Evolutionary conservation across 2,113 vertebrate genomes (phyloP).

Genomic region (Lophius piscatorius): DNA sequence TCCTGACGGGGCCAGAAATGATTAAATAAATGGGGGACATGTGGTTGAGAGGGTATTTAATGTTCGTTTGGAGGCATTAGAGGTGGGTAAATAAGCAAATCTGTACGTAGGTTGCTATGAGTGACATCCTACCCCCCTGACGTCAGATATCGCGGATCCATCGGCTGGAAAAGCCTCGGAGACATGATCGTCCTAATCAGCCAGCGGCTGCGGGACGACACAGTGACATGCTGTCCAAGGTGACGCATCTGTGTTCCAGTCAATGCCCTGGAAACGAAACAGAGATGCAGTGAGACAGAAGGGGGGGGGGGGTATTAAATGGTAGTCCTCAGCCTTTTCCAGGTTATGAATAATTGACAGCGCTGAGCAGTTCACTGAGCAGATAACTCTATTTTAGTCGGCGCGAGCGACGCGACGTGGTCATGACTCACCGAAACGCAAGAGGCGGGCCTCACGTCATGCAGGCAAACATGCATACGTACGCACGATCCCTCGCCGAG

Average conservation of each 20-base stretch:
- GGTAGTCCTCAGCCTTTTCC: conserved; percentile 63
- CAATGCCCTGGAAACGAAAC: conserved; percentile 53
- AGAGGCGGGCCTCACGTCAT: conserved; percentile 7
- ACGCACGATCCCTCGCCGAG: conserved; percentile 2
- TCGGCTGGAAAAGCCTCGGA: conserved; percentile 47
- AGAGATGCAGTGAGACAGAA: not conserved
- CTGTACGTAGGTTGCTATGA: no score
- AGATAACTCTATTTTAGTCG: conserved; percentile 70
- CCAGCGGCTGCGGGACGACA: conserved; percentile 57
- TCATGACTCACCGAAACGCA: conserved; percentile 60
- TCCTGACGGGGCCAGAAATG: no score
- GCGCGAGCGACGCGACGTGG: conserved; percentile 34
- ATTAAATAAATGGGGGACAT: no score
- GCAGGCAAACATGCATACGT: conserved; percentile 13
- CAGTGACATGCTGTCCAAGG: conserved; percentile 59
- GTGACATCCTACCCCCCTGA: conserved; percentile 42
- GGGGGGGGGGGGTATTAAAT: conserved; percentile 19
- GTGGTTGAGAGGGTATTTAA: no score
- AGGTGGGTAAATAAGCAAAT: no score
- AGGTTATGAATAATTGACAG: conserved; percentile 79
- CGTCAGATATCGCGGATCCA: no score
- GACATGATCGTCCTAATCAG: conserved; percentile 51
- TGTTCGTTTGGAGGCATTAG: conserved; percentile 6
- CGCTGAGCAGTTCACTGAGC: conserved; percentile 68
- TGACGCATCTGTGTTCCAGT: conserved; percentile 64